Evolutionary conservation across 1,140 invertebrate species (phyloP).

Genomic region (Oreohelix idahoensis): DNA sequence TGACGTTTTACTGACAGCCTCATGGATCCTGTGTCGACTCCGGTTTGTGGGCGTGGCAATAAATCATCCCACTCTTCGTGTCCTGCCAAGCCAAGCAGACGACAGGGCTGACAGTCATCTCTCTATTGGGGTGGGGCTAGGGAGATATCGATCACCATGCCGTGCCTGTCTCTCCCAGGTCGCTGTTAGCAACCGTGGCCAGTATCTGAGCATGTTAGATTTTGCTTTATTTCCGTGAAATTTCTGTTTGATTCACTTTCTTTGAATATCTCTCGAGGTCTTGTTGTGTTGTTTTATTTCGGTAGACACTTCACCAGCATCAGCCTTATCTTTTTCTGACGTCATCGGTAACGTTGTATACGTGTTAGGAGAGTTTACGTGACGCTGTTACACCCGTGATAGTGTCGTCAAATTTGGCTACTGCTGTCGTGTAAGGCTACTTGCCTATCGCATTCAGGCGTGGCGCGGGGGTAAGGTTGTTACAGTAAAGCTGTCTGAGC

Average conservation of each 20-base stretch:
- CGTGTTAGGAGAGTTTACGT: too few relatives aligned
- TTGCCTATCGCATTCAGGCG: too few relatives aligned
- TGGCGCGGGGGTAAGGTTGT: neutral
- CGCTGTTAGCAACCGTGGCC: neutral
- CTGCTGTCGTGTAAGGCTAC: neutral
- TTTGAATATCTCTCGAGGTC: neutral
- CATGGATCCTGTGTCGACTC: neutral
- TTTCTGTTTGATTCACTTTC: conserved; percentile 5
- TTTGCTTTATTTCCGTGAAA: conserved; percentile 5
- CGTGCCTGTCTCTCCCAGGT: neutral
- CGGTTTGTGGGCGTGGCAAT: conserved; percentile 24
- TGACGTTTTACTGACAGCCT: neutral
- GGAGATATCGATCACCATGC: conserved; percentile 5
- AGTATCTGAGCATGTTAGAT: conserved; percentile 2
- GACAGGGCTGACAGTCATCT: conserved; percentile 7
- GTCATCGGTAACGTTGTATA: too few relatives aligned
- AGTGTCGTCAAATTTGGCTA: too few relatives aligned
- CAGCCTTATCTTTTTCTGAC: too few relatives aligned
- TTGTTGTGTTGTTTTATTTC: neutral
- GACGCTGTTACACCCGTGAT: too few relatives aligned
- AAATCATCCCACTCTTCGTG: neutral
- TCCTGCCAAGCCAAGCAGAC: conserved; percentile 3
- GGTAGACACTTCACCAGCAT: too few relatives aligned
- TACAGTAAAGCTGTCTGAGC: neutral
- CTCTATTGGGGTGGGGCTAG: neutral